A percentile compares a stretch with the other conserved stretches of the same genome.
These are phyloP conservation scores for Cephus rjabovi DNA, from an alignment of 2,888 invertebrate genomes.

Conservation along the genomic window DNA sequence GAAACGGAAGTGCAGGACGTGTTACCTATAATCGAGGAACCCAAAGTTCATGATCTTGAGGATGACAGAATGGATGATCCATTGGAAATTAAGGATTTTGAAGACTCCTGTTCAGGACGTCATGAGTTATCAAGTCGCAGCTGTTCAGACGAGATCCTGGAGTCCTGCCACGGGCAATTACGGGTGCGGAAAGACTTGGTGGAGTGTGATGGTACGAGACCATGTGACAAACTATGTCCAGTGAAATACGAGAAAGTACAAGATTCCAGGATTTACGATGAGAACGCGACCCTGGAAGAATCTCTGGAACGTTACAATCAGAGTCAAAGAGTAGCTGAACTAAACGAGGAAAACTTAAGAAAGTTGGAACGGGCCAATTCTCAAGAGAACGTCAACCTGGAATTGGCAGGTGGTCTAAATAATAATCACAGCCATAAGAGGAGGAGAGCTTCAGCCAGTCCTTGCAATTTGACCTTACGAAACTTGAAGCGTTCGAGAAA, in stretches of 20 bases:
- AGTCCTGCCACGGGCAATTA: slow-evolving; percentile 47
- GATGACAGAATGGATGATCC: slow-evolving; percentile 20
- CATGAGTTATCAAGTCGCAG: slow-evolving; percentile 32
- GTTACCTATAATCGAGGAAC: slow-evolving; percentile 29
- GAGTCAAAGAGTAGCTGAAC: slow-evolving; percentile 52
- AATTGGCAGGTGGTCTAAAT: slow-evolving; percentile 49
- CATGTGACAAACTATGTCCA: slow-evolving; percentile 54
- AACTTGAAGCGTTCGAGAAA: slow-evolving; percentile 70
- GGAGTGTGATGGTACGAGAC: slow-evolving; percentile 52
- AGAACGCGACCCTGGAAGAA: slow-evolving; percentile 61
- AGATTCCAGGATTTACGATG: slow-evolving; percentile 59
- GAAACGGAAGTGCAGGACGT: slow-evolving; percentile 27
- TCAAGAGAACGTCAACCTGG: slow-evolving; percentile 48
- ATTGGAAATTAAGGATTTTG: slow-evolving; percentile 32
- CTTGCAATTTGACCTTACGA: slow-evolving; percentile 50
- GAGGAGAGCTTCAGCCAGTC: slow-evolving; percentile 56
- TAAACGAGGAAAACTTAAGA: slow-evolving; percentile 56
- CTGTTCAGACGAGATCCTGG: slow-evolving; percentile 38
- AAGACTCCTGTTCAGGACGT: slow-evolving; percentile 26
- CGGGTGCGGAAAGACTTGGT: slow-evolving; percentile 57
- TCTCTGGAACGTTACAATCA: slow-evolving; percentile 58
- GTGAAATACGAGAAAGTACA: slow-evolving; percentile 59
- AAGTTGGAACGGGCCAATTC: slow-evolving; percentile 51
- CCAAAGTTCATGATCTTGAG: slow-evolving; percentile 25
- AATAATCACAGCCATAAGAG: slow-evolving; percentile 50